Percentiles rank a stretch among this genome's conserved stretches.
phyloP scores from a whole-genome alignment of 1,140 invertebrate species.

The Grapholita molesta region DNA sequence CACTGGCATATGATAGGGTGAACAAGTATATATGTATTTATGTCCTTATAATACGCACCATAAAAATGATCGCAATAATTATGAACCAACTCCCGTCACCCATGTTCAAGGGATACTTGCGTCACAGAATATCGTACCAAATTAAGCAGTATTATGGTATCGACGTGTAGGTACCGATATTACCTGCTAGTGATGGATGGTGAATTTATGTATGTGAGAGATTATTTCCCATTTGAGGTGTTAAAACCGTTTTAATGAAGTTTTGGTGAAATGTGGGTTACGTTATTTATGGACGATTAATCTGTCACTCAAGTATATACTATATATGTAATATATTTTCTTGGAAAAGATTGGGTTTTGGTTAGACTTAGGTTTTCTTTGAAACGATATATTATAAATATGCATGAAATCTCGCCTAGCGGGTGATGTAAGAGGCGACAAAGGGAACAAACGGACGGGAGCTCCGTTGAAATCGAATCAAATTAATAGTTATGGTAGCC shows the following conservation, averaged over 20 bases:
- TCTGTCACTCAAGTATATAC: too few relatives aligned
- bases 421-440: too few relatives aligned
- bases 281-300: neutral
- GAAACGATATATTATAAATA: too few relatives aligned
- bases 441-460: too few relatives aligned
- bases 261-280: neutral
- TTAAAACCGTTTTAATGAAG: slow-evolving; percentile 1
- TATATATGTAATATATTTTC: too few relatives aligned
- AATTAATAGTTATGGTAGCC: too few relatives aligned
- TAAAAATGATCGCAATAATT: neutral
- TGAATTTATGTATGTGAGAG: neutral
- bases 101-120: neutral
- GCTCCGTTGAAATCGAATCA: too few relatives aligned
- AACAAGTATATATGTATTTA: too few relatives aligned
- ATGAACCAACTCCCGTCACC: neutral
- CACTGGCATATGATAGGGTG: too few relatives aligned
- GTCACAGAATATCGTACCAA: neutral
- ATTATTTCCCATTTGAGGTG: neutral
- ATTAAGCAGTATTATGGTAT: neutral
- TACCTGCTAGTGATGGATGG: neutral
- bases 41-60: neutral
- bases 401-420: too few relatives aligned
- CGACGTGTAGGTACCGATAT: neutral
- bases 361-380: too few relatives aligned
- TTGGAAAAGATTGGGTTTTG: too few relatives aligned